Base-by-base conservation (phyloP, 1,140 invertebrate genomes). In the Nasonia giraulti region DNA sequence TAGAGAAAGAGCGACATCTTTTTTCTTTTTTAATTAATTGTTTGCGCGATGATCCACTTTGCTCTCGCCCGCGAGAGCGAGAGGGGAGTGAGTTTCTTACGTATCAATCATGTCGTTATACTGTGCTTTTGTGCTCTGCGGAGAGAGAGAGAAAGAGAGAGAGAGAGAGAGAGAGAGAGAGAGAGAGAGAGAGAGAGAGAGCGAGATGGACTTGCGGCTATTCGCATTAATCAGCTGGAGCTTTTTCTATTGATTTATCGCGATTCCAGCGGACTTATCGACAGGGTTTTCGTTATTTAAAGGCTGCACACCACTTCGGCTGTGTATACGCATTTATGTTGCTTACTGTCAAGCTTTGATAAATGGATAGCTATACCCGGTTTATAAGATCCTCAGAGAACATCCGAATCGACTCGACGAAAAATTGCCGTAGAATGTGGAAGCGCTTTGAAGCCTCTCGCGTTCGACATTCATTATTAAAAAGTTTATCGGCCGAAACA, bases 1-100 rank as follows among this genome's bases (percentile, higher is more conserved):
- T 27, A 27, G 33, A 6, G 5, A 37, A 5, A 55, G 14, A 73
- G 23, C n/a, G 75, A 77, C 75, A 77, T 77, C 40, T 77, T 47
- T 77, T 77, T 77, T 17, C 23, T 77, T 31, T 27, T 76, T 74
- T 55, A 66, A 66, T 66, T 66, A 78, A 78, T 78, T 66, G 47
- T 66, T 33, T 23, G 75, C 6, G n/a, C 14, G 75, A 50, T 77
- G 75, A 77, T 77, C 75, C 44, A 77, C 75, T 77, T 77, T 50
- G 23, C 12, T 40, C 33, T 37, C 0, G 0, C 0, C 27, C 5
- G 55, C 55, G 55, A 62, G 55, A n/a, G 55, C 17, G 14, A 1
- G 6, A 14, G 10, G 27, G 14, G 4, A 74, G 73, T 74, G 11
- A 33, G 33, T 74, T 62, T 62, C 20, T 74, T 74, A 74, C 31